phyloP scores from a whole-genome alignment of 2,888 invertebrate genomes.

The Amphiduros pacificus region DNA sequence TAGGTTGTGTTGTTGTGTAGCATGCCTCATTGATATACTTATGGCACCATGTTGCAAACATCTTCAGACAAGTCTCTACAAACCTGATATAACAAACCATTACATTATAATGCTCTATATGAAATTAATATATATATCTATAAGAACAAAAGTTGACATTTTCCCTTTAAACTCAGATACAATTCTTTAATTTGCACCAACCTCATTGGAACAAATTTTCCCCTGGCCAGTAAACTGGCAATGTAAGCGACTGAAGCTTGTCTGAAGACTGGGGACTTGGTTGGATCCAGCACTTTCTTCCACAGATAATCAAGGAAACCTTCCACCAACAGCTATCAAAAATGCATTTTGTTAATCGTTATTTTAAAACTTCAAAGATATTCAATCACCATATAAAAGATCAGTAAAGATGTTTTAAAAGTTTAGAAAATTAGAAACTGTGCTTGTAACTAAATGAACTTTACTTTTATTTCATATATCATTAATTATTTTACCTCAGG shows the following conservation, averaged over 20 bases:
- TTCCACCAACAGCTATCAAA: constrained; percentile 61
- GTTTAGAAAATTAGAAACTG: too few species aligned
- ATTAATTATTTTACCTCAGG: too few species aligned
- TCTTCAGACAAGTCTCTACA: constrained; percentile 69
- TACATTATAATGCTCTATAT: neutral
- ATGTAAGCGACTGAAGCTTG: constrained; percentile 76
- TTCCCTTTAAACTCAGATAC: neutral
- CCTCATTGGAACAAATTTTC: constrained; percentile 65
- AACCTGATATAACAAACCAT: neutral
- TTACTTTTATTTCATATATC: too few species aligned
- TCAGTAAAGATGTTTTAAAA: too few species aligned
- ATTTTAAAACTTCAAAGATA: too few species aligned
- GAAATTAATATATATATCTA: neutral
- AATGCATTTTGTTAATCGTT: too few species aligned
- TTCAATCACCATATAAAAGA: too few species aligned
- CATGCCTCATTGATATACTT: constrained; percentile 70
- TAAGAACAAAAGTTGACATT: neutral
- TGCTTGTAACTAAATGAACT: too few species aligned
- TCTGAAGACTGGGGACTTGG: constrained; percentile 68
- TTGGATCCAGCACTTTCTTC: constrained; percentile 73
- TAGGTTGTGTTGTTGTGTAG: constrained; percentile 62
- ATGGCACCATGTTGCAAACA: constrained; percentile 83
- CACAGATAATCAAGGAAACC: constrained; percentile 74
- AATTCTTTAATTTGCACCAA: neutral
- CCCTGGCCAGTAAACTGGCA: constrained; percentile 74